phyloP scores from a whole-genome alignment of 2,113 vertebrate species.

The Hemiscyllium ocellatum region DNA sequence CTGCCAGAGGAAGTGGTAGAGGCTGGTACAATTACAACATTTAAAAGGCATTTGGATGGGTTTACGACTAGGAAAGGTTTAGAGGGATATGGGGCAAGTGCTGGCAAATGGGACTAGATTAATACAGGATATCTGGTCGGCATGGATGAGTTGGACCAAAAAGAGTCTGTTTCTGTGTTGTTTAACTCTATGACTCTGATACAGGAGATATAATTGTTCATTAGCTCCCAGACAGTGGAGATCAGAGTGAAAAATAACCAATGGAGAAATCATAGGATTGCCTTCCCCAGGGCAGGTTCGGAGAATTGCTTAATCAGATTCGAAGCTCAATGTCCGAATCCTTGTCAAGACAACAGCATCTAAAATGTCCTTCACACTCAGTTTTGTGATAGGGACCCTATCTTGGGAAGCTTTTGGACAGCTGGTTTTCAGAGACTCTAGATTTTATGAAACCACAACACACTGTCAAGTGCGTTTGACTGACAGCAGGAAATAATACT shows the following conservation, averaged over 20 bases:
- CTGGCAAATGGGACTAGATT: no score
- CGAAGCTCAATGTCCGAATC: background rate
- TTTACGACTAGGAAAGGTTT: no score
- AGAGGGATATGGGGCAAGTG: no score
- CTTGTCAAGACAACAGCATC: background rate
- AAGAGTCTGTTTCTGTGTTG: no score
- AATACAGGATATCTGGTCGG: no score
- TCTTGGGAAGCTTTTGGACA: background rate
- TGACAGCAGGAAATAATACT: background rate
- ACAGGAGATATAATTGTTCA: background rate
- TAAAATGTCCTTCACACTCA: background rate
- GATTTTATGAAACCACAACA: background rate
- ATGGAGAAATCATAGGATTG: background rate
- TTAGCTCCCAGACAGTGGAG: background rate
- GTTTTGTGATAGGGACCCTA: background rate
- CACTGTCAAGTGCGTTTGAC: background rate
- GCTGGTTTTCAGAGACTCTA: background rate
- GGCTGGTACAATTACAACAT: no score
- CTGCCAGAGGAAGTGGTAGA: no score
- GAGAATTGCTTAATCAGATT: background rate
- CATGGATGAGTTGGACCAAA: no score
- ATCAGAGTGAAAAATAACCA: background rate
- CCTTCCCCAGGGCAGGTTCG: background rate
- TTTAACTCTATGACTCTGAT: no score
- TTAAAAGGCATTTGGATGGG: no score